phyloP scores from a whole-genome alignment of 2,888 invertebrate genomes.

The Caenorhabditis macrosperma region DNA sequence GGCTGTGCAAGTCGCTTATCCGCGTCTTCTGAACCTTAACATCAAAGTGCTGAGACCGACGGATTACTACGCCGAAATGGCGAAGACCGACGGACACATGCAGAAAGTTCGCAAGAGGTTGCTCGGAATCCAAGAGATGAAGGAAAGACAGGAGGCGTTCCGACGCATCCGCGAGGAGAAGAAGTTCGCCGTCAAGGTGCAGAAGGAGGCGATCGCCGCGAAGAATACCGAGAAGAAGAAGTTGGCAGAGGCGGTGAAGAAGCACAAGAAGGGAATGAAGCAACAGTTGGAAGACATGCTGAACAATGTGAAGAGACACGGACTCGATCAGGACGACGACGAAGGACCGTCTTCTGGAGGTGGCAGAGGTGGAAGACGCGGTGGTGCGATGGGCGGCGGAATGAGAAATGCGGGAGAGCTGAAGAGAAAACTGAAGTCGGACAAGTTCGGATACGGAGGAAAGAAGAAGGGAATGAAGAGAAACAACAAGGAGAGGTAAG shows the following conservation, averaged over 20 bases:
- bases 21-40: constrained; percentile 85
- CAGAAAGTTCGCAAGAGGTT: constrained; percentile 85
- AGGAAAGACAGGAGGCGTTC: constrained; percentile 91
- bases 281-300: constrained; percentile 79
- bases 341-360: constrained; percentile 39
- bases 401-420: constrained; percentile 55
- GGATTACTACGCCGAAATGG: constrained; percentile 99
- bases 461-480: constrained; percentile 92
- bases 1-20: constrained; percentile 89
- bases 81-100: constrained; percentile 97
- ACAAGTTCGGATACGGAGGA: constrained; percentile 95
- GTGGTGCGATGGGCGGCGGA: constrained; percentile 21
- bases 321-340: constrained; percentile 66
- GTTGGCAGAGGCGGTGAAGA: constrained; percentile 92
- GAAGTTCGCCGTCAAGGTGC: constrained; percentile 90
- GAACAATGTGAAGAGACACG: constrained; percentile 72
- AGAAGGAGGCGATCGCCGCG: constrained; percentile 83
- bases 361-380: constrained; percentile 40
- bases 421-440: constrained; percentile 82
- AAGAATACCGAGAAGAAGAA: constrained; percentile 93
- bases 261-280: constrained; percentile 84
- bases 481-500: constrained; percentile 87
- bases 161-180: constrained; percentile 91
- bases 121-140: constrained; percentile 85
- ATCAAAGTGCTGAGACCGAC: constrained; percentile 86